Conservation (phyloP, 2,113 vertebrate species). For the Heliornis fulica region DNA sequence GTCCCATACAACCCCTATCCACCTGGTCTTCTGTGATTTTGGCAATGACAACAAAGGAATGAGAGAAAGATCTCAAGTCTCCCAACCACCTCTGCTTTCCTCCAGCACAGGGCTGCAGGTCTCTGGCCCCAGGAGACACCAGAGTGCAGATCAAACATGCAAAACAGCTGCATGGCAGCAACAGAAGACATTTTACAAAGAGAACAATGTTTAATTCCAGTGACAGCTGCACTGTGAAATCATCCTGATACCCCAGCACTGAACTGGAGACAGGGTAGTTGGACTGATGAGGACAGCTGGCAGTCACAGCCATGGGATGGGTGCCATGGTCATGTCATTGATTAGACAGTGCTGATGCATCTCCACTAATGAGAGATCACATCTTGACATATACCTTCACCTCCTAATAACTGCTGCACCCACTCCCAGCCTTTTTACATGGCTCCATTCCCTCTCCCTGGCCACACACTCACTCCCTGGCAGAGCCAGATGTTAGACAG, state of each 20-base stretch:
- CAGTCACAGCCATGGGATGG: background rate
- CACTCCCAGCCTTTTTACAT: background rate
- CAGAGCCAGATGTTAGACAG: background rate
- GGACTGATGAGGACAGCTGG: background rate
- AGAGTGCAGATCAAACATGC: background rate
- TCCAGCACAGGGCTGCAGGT: background rate
- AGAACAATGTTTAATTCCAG: background rate
- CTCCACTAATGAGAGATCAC: background rate
- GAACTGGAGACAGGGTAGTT: background rate
- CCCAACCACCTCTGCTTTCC: background rate
- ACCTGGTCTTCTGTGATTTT: no score
- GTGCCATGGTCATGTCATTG: background rate
- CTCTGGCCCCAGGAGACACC: background rate
- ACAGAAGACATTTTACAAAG: background rate
- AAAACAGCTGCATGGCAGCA: background rate
- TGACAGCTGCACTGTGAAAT: background rate
- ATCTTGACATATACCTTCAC: background rate
- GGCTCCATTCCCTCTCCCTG: background rate
- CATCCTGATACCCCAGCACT: background rate
- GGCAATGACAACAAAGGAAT: background rate
- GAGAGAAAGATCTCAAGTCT: accelerated
- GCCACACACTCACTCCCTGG: background rate
- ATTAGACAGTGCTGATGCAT: background rate
- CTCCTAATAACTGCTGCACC: background rate
- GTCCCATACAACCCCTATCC: no score